Evolutionary conservation across 2,113 vertebrate genomes (phyloP), one percentile per base, ranked within the genome.

Genomic region (Felis chaus): DNA sequence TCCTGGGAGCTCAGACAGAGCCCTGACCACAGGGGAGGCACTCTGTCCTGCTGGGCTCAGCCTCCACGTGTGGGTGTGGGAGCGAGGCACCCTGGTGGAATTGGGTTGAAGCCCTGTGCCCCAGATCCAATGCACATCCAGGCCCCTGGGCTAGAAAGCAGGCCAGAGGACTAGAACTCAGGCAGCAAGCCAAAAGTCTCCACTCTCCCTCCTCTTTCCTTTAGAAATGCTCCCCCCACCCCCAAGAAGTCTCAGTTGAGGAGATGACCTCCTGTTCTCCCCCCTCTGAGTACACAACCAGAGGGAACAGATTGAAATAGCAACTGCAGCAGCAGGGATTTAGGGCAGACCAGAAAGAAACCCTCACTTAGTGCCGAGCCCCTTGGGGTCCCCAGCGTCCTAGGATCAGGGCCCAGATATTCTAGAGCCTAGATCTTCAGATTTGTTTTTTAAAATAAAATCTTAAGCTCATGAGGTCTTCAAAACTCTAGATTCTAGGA

Each of bases 281-380:
- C 41, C 93, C 33, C 80, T 90, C 88, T 76, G 90, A 94, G 94
- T 36, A 61, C 57, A 69, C 65, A 74, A 57, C 82, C 55, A 0
- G 65, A 91, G 74, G 96, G 92, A 94, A 85, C 63, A 48, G 95
- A 95, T 76, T 53, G 93, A 97, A 98, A 97, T 97, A 97, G 96
- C 74, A 95, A 41, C 76, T 0, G 41, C 69, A 63, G 89, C 31
- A 71, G 88, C 96, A 79, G 88, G 85, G 97, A 97, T 98, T 93
- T 95, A 97, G 98, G 96, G 81, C 98, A 97, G 78, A 82, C 33
- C 84, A 91, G 87, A 95, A 98, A 95, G 92, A 61, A 36, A 89
- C 73, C 69, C 53, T 93, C 80, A 68, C 53, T 81, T n/a, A 14
- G 90, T 29, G 74, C 71, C 27, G 29, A 95, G 90, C 84, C 95